A percentile compares a stretch with the other conserved stretches of the same genome.
Evolutionary conservation across 2,888 invertebrate species (phyloP).

Genomic region (Ganaspis brasiliensis): DNA sequence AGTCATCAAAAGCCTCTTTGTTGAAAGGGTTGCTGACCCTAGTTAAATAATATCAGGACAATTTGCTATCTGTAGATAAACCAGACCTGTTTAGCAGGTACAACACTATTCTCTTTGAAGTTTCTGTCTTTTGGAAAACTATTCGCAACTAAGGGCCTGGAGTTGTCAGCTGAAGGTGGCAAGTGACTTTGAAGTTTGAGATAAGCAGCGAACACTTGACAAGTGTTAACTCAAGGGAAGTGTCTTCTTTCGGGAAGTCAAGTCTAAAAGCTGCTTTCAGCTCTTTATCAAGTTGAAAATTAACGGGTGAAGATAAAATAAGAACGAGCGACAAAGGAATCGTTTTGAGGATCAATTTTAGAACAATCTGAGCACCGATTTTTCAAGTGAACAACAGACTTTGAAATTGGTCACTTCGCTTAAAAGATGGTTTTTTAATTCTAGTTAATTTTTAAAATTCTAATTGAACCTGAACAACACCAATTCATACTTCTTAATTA

Average conservation of each 20-base stretch:
- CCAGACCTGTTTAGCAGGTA: slow-evolving; percentile 31
- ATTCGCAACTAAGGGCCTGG: neutral
- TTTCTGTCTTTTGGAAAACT: neutral
- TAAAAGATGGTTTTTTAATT: too few relatives aligned
- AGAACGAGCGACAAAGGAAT: neutral
- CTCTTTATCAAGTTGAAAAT: neutral
- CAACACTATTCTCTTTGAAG: neutral
- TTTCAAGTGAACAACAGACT: too few relatives aligned
- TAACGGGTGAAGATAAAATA: neutral
- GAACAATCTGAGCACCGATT: too few relatives aligned
- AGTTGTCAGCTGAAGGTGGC: neutral
- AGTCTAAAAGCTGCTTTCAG: neutral
- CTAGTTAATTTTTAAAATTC: too few relatives aligned
- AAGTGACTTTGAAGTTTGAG: slow-evolving; percentile 20
- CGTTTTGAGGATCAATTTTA: neutral
- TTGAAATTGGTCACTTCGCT: neutral
- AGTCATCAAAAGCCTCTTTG: neutral
- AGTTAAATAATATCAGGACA: neutral
- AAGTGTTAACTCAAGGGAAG: slow-evolving; percentile 19
- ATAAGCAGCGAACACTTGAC: slow-evolving; percentile 14
- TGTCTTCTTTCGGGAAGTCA: neutral
- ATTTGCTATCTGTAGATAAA: neutral
- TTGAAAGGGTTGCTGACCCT: slow-evolving; percentile 18
- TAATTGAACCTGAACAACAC: too few relatives aligned
- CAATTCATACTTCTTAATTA: too few relatives aligned